Base-by-base conservation (phyloP, 2,888 invertebrate species). In the Junonia oenone region DNA sequence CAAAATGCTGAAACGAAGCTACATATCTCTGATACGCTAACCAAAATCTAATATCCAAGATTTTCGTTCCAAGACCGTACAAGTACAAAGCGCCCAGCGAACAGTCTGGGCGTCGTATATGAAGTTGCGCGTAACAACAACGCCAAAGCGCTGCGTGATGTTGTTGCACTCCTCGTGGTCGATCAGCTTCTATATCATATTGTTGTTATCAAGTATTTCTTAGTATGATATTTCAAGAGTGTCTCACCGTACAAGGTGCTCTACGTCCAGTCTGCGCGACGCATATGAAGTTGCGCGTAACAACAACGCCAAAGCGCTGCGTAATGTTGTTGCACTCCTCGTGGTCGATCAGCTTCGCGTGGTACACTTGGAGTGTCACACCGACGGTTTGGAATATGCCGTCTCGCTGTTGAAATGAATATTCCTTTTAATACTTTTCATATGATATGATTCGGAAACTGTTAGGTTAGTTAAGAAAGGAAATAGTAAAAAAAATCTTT, bases 211-310 rank as follows among this genome's bases (percentile, higher is more conserved):
- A n/a, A n/a, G n/a, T n/a, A n/a, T n/a, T n/a, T n/a, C n/a, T n/a
- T n/a, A n/a, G n/a, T n/a, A n/a, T n/a, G n/a, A n/a, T n/a, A n/a
- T n/a, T n/a, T n/a, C n/a, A n/a, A n/a, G n/a, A n/a, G n/a, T n/a
- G n/a, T n/a, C 78, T 73, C 52, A 89, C 89, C 51, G 89, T 89
- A 66, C 89, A 89, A 17, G 89, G 89, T 27, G 80, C 78, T 35
- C 78, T 64, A 11, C 65, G 67, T 0, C 83, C 85, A 2, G 62
- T 64, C 65, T 89, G 89, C 2, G 81, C 59, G 1, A 89, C 52
- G 35, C 89, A 89, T 38, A 89, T 74, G 63, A 88, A 89, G 68
- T 86, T 86, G 0, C 75, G 67, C 0, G 78, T 64, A 45, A 89
- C 84, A 0, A 53, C 2, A 11, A 87, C 74, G 0, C 83, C 83